Base-by-base conservation (phyloP, 2,113 vertebrate genomes). In the Thalassoma bifasciatum region DNA sequence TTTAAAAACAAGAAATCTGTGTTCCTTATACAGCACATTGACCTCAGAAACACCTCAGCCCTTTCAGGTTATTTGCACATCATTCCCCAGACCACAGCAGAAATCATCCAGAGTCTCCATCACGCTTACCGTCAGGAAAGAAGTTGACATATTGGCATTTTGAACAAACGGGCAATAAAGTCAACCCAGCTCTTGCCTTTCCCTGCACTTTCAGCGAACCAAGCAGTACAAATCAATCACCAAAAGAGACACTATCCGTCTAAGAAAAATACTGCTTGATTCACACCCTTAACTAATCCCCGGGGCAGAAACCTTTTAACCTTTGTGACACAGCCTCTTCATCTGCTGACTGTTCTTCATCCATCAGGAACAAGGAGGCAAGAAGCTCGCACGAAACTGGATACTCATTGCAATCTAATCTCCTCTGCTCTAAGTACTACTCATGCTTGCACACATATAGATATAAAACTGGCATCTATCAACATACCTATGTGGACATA, bases 341-440 rank as follows among this genome's bases (percentile, higher is more conserved):
- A 85, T 81, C 57, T 78, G 23, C 59, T 78, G 51, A 73, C 30
- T 8, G 52, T 23, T 50, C 54, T 52, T 78, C 59, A 70, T 90
- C 75, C 67, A 72, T 87, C 67, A 84, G 74, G 49, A 51, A 26
- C 56, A 82, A 62, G 61, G 38, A 75, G 52, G 19, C 40, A 44
- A 22, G 44, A 34, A 14, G 42, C 47, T 79, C 11, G 23, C 62
- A 81, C 61, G 50, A 63, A 80, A 83, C 71, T 1, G 23, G 53
- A 85, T 72, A 76, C 60, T 81, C 67, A 87, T 67, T 17, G 24
- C 47, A 23, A 13, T 82, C 50, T 87, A 90, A 88, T 86, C 81
- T 73, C 66, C 77, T 72, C 38, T 83, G 30, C 66, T 62, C 49
- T 66, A 40, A 81, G 70, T 53, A 8, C 52, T 52, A 79, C 64